Evolutionary conservation across 2,797 vertebrate genomes (phyloP), one percentile per base, ranked within the genome.

Genomic region (Poeciliopsis presidionis): DNA sequence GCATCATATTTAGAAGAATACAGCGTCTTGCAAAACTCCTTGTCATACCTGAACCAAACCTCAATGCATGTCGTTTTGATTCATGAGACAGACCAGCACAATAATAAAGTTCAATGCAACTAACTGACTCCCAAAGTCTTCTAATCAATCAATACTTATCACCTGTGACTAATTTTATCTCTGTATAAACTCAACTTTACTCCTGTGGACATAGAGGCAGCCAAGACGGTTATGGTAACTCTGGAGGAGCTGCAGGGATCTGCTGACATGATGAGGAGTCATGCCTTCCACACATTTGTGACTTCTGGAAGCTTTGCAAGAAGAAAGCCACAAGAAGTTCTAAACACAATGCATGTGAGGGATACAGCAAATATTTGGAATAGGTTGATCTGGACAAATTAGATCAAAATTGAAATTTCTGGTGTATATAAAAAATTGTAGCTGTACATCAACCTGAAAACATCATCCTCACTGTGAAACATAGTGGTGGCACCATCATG

Each of bases 1-100:
- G 80, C 73, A 80, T 82, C 73, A 59, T 57, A 74, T 14, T 70
- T 69, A 45, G 65, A 70, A 45, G 67, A 28, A 70, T 13, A 70
- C 67, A 70, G 67, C n/a, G 13, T 45, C 67, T 70, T 70, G 67
- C 67, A 70, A 70, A 70, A 45, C 67, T 45, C 11, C 25, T 70
- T 0, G 25, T 70, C 22, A n/a, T 11, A 25, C 39, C 41, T 41
- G 18, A 69, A 70, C 41, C 41, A 70, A 70, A 67, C 20, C 18
- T 45, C 25, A 16, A 16, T 45, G 63, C 11, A 67, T 67, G 36
- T 67, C 9, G 16, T n/a, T 70, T 12, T 25, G 67, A 70, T 45
- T 70, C 16, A 70, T 45, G 67, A 45, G 67, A 43, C n/a, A 45
- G 39, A 70, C 11, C 25, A 70, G 25, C 39, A 70, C 22, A 70